These are phyloP conservation scores for Amblyornis subalaris DNA, from an alignment of 2,113 vertebrate genomes.

Conservation along the genomic window DNA sequence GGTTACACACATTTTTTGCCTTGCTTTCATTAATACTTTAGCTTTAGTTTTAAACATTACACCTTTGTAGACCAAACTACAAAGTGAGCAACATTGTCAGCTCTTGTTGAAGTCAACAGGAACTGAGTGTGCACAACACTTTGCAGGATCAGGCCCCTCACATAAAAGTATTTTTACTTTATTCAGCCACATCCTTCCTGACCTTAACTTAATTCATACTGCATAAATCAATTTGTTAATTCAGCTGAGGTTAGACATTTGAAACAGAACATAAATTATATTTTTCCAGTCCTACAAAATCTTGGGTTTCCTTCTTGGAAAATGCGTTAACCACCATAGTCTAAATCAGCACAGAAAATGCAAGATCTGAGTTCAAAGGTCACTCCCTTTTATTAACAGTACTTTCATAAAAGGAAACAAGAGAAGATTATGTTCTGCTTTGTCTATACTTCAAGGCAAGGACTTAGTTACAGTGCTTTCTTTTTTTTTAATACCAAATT, in stretches of 20 bases:
- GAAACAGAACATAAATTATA: background rate
- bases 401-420: constrained; percentile 24
- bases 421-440: constrained; percentile 41
- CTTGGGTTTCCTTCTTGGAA: background rate
- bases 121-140: background rate
- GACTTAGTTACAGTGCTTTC: background rate
- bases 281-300: background rate
- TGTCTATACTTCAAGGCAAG: background rate
- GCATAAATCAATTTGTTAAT: constrained; percentile 3
- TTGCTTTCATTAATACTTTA: background rate
- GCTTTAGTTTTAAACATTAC: background rate
- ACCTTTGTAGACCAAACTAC: background rate
- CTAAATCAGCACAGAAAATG: constrained; percentile 33
- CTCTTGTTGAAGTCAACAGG: background rate
- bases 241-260: background rate
- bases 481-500: background rate
- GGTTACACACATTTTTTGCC: background rate
- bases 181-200: background rate
- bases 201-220: background rate
- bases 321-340: background rate
- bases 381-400: background rate
- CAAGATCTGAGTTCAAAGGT: constrained; percentile 24
- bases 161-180: background rate
- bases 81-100: background rate
- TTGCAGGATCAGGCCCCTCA: background rate